phyloP scores from a whole-genome alignment of 92 coral and sea anemone genomes.

The Phenganax marumi region DNA sequence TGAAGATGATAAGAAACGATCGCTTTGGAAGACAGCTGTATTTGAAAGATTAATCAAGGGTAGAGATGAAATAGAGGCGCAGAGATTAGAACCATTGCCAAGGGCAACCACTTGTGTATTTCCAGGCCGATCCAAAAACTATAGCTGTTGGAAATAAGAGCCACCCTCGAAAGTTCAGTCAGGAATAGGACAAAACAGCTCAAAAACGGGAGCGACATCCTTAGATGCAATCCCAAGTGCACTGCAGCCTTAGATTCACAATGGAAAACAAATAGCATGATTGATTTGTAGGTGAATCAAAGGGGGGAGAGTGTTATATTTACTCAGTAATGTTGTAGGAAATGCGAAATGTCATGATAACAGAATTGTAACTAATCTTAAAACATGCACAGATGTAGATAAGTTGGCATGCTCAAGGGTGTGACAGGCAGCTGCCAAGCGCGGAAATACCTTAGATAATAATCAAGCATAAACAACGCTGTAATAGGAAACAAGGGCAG shows the following conservation, averaged over 20 bases:
- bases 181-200: background rate
- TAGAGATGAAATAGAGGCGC: conserved; percentile 32
- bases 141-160: conserved; percentile 17
- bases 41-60: conserved; percentile 45
- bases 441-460: no score
- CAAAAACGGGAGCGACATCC: background rate
- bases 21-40: conserved; percentile 60
- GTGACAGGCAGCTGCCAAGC: no score
- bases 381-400: no score
- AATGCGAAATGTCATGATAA: no score
- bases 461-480: no score
- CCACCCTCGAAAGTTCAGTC: background rate
- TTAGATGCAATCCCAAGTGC: conserved; percentile 4
- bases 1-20: conserved; percentile 47
- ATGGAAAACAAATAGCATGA: no score
- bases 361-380: no score
- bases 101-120: conserved; percentile 20
- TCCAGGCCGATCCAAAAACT: conserved; percentile 41
- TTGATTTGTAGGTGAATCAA: conserved; percentile 12
- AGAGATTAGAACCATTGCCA: conserved; percentile 10
- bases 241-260: background rate
- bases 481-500: no score
- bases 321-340: no score
- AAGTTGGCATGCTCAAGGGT: no score
- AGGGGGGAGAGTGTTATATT: conserved; percentile 20